Evolutionary conservation across 2,888 invertebrate species (phyloP), one percentile per base, ranked within the genome.

Genomic region (Drosophila aldrichi): DNA sequence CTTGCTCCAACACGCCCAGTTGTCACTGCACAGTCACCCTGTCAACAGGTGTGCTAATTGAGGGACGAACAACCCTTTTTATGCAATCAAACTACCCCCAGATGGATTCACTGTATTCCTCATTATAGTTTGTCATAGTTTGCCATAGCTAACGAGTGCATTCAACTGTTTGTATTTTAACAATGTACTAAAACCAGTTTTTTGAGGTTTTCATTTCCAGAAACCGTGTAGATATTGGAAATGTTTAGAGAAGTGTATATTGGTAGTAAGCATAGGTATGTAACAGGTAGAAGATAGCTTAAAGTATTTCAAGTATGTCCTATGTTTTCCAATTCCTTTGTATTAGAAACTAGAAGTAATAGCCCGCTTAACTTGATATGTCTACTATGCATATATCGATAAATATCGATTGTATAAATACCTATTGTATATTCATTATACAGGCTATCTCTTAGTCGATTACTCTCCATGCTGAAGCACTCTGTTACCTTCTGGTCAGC

Each of bases 161-260:
- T 64, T 90, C 91, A 90, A 74, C 76, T 89, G 90, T 82, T 82
- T 78, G 44, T 59, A 14, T 86, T 91, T 91, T 90, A 90, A 90
- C 77, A 82, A 90, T 81, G 46, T 54, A 38, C 41, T 29, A 40
- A 52, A 61, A 16, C 29, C 36, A 49, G 14, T 43, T 52, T 62
- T 25, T 16, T 25, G n/a, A 32, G 51, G 43, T 49, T 59, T 62
- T 56, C 36, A 59, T 64, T 16, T 43, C 1, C 3, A 8, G 5
- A 29, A 43, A 16, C 32, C 10, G 6, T 32, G 14, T 10, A 25
- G 12, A 16, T 16, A 38, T 36, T 25, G 0, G 1, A 7, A 34
- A 25, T 38, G 38, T 18, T 3, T 1, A 12, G 22, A 40, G 20
- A 18, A 18, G 38, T 8, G 54, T 46, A 10, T 25, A 4, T 3